Conservation (phyloP, 2,797 vertebrate species). For the Moxostoma hubbsi region DNA sequence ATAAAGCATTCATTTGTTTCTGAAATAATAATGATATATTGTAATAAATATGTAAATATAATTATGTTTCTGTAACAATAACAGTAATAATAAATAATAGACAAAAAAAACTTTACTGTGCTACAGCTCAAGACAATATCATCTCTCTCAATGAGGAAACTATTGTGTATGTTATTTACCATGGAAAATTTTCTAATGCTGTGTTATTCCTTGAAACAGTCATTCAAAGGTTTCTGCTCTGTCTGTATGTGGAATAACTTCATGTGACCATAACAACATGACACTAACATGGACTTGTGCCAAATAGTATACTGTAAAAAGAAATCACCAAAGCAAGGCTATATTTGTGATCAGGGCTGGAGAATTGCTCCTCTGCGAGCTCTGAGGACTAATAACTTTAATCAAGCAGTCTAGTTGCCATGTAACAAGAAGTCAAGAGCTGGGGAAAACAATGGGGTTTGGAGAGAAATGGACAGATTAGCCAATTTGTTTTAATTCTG, state of each 20-base stretch:
- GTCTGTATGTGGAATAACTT: neutral
- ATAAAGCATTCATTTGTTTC: too few species aligned
- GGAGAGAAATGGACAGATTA: too few species aligned
- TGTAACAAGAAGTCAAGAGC: neutral
- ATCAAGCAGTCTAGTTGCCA: neutral
- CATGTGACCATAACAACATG: constrained; percentile 22
- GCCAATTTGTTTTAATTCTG: too few species aligned
- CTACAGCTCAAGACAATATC: neutral
- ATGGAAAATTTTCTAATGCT: too few species aligned
- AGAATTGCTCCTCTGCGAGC: neutral
- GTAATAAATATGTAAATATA: too few species aligned
- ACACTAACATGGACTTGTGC: constrained; percentile 4
- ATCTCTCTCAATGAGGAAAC: neutral
- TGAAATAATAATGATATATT: too few species aligned
- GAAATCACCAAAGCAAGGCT: neutral
- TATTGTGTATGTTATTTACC: too few species aligned
- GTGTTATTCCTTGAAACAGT: constrained; percentile 13
- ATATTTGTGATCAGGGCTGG: neutral
- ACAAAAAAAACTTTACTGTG: neutral
- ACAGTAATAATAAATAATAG: neutral
- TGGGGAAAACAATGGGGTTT: neutral
- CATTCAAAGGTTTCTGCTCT: constrained; percentile 12
- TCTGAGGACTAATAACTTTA: neutral
- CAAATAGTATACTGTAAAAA: neutral
- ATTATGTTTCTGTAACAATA: too few species aligned